Conservation (phyloP, 2,113 vertebrate genomes). For the Pantherophis guttatus region DNA sequence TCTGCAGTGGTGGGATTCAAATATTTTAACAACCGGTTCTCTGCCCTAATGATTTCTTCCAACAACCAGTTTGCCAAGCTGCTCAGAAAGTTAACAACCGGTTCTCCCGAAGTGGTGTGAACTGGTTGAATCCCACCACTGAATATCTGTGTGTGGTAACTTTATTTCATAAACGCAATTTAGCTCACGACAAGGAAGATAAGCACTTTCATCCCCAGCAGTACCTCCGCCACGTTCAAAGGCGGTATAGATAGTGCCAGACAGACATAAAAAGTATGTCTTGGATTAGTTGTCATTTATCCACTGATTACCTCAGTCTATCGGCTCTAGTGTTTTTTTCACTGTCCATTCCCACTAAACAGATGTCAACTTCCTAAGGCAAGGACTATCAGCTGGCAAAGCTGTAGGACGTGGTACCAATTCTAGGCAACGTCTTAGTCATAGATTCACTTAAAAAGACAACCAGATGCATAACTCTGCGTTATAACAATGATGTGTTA, state of each 20-base stretch:
- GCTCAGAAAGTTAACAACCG: no score
- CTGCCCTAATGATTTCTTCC: no score
- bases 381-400: background rate
- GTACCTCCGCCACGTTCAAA: background rate
- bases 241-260: background rate
- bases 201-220: no score
- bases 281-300: background rate
- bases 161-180: background rate
- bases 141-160: background rate
- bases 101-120: no score
- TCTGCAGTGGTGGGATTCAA: background rate
- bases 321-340: background rate
- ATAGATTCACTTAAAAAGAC: background rate
- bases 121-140: no score
- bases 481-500: background rate
- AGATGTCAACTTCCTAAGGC: background rate
- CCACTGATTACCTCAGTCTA: background rate
- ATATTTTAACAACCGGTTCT: no score
- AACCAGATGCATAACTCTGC: background rate
- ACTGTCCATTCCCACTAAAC: background rate
- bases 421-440: background rate
- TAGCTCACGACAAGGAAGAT: background rate
- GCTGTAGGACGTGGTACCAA: background rate
- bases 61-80: no score
- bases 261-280: background rate